Conservation (phyloP, 2,888 invertebrate species). For the Empis stercorea region DNA sequence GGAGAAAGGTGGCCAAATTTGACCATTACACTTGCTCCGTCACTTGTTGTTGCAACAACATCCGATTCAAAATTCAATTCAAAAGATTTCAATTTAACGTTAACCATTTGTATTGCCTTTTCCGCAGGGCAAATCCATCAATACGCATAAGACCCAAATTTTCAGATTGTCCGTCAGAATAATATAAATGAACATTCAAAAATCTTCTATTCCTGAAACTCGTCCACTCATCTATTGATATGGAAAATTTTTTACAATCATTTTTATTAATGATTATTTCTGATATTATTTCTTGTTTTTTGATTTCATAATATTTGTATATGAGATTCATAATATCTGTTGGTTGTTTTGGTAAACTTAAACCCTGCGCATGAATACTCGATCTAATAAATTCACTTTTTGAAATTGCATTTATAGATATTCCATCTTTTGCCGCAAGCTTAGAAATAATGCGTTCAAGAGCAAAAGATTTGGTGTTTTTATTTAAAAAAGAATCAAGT, state of each 20-base stretch:
- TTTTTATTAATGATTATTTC: neutral
- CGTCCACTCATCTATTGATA: slow-evolving; percentile 3
- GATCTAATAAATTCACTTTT: slow-evolving; percentile 1
- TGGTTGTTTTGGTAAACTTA: slow-evolving; percentile 1
- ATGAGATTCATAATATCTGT: slow-evolving; percentile 1
- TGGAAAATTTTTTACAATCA: neutral
- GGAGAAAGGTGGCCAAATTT: slow-evolving; percentile 1
- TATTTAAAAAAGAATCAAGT: no score
- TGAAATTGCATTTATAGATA: slow-evolving; percentile 1
- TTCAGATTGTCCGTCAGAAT: neutral
- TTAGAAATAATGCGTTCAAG: neutral
- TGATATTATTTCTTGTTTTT: neutral
- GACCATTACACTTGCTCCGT: slow-evolving; percentile 1
- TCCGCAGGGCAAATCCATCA: neutral
- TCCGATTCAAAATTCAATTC: neutral
- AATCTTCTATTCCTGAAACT: slow-evolving; percentile 2
- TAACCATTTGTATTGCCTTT: neutral
- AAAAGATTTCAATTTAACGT: neutral
- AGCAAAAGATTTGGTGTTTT: neutral
- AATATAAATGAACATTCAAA: slow-evolving; percentile 2
- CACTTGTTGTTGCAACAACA: slow-evolving; percentile 1
- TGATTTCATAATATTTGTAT: neutral
- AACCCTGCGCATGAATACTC: neutral
- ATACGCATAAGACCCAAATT: slow-evolving; percentile 1
- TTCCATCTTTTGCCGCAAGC: slow-evolving; percentile 1